These are phyloP conservation scores for Drosophila neonasuta DNA, from an alignment of 2,888 invertebrate genomes.

Conservation along the genomic window DNA sequence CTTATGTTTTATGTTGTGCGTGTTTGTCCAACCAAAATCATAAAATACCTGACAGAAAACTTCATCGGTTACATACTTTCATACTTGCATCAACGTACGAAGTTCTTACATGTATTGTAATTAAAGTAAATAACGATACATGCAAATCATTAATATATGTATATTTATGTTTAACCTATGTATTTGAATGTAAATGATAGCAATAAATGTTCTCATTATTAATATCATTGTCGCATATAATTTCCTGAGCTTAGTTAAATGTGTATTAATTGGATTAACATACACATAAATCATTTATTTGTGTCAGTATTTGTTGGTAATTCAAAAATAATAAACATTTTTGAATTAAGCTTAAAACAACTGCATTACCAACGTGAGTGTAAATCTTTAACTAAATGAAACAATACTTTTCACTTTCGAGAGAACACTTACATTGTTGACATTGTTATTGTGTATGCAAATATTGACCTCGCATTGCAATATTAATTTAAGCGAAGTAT, in stretches of 20 bases:
- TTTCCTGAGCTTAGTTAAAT: conserved; percentile 35
- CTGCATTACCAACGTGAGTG: conserved; percentile 29
- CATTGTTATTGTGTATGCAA: conserved; percentile 55
- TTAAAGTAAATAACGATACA: neutral
- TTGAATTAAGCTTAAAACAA: conserved; percentile 28
- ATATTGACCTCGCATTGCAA: conserved; percentile 41
- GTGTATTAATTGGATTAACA: conserved; percentile 18
- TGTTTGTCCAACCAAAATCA: conserved; percentile 34
- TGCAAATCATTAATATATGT: conserved; percentile 32
- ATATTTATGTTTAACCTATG: conserved; percentile 46
- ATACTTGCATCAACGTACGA: conserved; percentile 50
- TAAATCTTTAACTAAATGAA: conserved; percentile 13
- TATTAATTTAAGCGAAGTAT: conserved; percentile 52
- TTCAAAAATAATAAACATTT: neutral
- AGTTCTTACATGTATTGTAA: conserved; percentile 12
- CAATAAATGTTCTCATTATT: conserved; percentile 46
- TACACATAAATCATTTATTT: conserved; percentile 14
- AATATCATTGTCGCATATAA: conserved; percentile 26
- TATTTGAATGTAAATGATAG: conserved; percentile 48
- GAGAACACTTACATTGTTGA: conserved; percentile 48
- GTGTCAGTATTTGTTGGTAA: conserved; percentile 29
- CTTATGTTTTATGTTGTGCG: conserved; percentile 38
- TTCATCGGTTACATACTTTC: conserved; percentile 40
- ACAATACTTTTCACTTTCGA: conserved; percentile 8
- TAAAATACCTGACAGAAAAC: conserved; percentile 48